Evolutionary conservation across 2,797 vertebrate genomes (phyloP).

Genomic region (Artibeus jamaicensis): DNA sequence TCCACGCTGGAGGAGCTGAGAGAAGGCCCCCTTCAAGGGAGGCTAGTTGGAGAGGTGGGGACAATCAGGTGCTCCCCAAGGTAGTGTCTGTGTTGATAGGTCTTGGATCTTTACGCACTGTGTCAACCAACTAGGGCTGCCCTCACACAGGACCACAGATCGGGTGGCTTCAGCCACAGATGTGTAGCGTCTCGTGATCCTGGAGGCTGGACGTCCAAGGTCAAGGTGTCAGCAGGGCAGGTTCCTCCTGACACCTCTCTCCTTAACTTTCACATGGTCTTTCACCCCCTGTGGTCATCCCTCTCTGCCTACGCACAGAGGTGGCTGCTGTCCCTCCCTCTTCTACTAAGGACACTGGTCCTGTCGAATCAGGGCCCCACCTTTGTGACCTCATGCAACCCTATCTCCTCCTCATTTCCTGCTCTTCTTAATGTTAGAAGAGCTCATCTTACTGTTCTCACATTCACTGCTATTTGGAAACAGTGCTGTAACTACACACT

Average conservation of each 20-base stretch:
- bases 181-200: neutral
- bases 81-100: neutral
- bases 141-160: neutral
- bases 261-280: neutral
- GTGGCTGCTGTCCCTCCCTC: neutral
- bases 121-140: no score
- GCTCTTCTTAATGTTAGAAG: neutral
- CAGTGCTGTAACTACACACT: neutral
- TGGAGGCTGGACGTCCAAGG: neutral
- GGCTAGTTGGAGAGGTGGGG: neutral
- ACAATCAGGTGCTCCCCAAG: neutral
- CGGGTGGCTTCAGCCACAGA: neutral
- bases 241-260: neutral
- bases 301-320: neutral
- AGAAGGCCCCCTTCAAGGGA: neutral
- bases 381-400: neutral
- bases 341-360: neutral
- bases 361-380: neutral
- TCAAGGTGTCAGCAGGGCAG: neutral
- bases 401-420: neutral
- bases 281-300: neutral
- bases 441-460: neutral
- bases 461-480: neutral
- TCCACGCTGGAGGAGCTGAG: neutral
- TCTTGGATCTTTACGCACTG: neutral